These are phyloP conservation scores for Melanaphis sacchari DNA, from an alignment of 1,140 invertebrate genomes.

Conservation along the genomic window DNA sequence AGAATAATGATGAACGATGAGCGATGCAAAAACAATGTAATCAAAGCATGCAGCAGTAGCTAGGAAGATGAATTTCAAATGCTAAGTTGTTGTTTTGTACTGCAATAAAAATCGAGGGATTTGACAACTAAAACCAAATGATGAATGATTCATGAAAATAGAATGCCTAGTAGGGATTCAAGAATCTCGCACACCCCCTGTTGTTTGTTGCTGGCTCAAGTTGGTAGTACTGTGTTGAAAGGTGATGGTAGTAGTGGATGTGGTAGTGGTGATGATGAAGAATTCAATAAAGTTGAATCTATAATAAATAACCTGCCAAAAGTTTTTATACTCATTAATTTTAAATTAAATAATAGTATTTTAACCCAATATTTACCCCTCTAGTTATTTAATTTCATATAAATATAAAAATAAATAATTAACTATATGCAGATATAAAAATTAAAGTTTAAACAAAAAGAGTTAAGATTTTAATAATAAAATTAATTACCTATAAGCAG, in stretches of 20 bases:
- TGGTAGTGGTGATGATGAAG: conserved; percentile 37
- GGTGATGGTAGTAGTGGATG: conserved; percentile 44
- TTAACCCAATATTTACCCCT: neutral
- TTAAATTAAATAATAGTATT: conserved; percentile 4
- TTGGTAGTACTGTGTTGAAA: conserved; percentile 51
- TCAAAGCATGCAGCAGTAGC: conserved; percentile 12
- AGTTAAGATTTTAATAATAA: neutral
- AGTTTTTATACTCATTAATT: conserved; percentile 51
- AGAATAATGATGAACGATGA: conserved; percentile 51
- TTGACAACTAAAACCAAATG: conserved; percentile 6
- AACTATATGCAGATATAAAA: neutral
- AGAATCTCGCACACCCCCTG: conserved; percentile 47
- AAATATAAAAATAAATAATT: neutral
- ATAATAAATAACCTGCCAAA: conserved; percentile 56
- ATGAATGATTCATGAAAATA: conserved; percentile 7
- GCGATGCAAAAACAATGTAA: conserved; percentile 33
- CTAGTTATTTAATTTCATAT: neutral
- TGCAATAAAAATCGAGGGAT: conserved; percentile 14
- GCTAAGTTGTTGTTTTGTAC: conserved; percentile 23
- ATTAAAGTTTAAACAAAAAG: neutral
- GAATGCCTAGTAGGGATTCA: conserved; percentile 23
- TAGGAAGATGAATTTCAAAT: conserved; percentile 39
- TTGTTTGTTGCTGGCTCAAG: conserved; percentile 43
- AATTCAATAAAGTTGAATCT: conserved; percentile 43
- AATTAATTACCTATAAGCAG: conserved; percentile 14